Conservation (phyloP, 2,797 vertebrate species). For the Coregonus ussuriensis region DNA sequence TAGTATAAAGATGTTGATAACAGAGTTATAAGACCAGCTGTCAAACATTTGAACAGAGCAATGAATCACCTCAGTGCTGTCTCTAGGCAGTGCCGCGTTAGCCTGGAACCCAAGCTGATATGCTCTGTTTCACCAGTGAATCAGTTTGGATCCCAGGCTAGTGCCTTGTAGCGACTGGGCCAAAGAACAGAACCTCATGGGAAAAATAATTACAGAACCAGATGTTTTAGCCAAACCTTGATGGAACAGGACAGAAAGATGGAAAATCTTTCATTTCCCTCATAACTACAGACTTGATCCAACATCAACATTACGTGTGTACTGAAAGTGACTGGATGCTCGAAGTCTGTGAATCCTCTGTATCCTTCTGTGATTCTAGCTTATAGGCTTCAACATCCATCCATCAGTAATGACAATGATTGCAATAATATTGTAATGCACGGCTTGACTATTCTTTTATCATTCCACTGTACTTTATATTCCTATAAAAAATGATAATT, state of each 20-base stretch:
- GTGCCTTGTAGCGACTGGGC: not conserved
- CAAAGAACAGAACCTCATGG: constrained; percentile 10
- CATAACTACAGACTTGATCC: too few relatives aligned
- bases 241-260: not conserved
- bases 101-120: not conserved
- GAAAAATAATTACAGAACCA: constrained; percentile 6
- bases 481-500: too few relatives aligned
- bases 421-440: too few relatives aligned
- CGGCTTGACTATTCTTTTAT: too few relatives aligned
- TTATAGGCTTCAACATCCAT: too few relatives aligned
- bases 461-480: too few relatives aligned
- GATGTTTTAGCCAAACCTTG: constrained; percentile 9
- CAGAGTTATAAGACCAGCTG: not conserved
- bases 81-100: too few relatives aligned
- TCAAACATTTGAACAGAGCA: not conserved
- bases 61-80: not conserved
- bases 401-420: too few relatives aligned
- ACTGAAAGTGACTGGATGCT: too few relatives aligned
- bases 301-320: too few relatives aligned
- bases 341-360: too few relatives aligned
- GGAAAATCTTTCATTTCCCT: not conserved
- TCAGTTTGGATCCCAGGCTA: not conserved
- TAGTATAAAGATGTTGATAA: not conserved
- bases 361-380: too few relatives aligned
- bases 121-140: not conserved